Conservation (phyloP, 2,797 vertebrate genomes). For the Eospalax fontanierii region DNA sequence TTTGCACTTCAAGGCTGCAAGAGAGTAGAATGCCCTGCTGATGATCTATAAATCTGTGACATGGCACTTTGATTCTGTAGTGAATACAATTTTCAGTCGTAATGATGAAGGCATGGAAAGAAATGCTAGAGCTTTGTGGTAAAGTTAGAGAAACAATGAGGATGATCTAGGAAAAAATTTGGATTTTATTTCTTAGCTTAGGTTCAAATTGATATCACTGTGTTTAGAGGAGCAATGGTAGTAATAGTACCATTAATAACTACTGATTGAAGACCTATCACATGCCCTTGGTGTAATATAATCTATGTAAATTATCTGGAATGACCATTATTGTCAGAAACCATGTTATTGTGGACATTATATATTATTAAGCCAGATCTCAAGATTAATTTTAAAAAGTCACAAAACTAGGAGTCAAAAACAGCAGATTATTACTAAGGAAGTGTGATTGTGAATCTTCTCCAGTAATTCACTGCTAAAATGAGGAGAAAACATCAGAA, state of each 20-base stretch:
- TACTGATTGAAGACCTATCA: background rate
- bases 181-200: background rate
- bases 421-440: background rate
- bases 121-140: background rate
- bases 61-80: background rate
- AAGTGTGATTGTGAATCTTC: background rate
- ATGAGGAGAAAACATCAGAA: background rate
- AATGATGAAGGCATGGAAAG: background rate
- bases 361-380: background rate
- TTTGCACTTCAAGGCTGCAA: background rate
- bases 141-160: background rate
- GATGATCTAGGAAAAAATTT: background rate
- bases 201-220: background rate
- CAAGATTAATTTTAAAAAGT: conserved; percentile 18
- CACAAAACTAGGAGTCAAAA: background rate
- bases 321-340: background rate
- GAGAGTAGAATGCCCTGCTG: background rate
- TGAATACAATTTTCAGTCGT: background rate
- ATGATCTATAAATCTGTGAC: background rate
- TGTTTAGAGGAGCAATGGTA: background rate
- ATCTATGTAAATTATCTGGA: background rate
- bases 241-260: background rate
- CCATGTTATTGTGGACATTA: background rate
- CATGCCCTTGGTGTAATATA: background rate
- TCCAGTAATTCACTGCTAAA: background rate